Evolutionary conservation across 2,888 invertebrate species (phyloP).

Genomic region (Drosophila meridiana): DNA sequence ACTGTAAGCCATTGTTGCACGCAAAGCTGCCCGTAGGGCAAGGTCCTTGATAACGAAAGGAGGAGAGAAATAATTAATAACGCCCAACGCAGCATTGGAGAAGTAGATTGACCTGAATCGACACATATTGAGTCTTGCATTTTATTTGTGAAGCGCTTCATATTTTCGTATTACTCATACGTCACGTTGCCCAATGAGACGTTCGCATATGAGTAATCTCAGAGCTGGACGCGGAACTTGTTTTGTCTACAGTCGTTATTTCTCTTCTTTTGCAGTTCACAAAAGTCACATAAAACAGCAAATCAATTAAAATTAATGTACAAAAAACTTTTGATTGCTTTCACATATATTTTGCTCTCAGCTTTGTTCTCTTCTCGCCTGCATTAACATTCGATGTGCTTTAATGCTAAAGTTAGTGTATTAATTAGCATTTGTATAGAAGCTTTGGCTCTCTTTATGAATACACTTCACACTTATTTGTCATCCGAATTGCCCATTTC

Average conservation of each 20-base stretch:
- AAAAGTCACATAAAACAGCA: constrained; percentile 36
- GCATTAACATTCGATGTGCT: constrained; percentile 39
- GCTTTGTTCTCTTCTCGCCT: constrained; percentile 42
- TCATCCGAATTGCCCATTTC: constrained; percentile 31
- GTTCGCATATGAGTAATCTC: constrained; percentile 35
- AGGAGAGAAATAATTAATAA: constrained; percentile 43
- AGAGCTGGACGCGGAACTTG: constrained; percentile 34
- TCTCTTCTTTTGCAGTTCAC: constrained; percentile 26
- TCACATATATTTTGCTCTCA: constrained; percentile 8
- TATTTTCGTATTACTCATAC: constrained; percentile 32
- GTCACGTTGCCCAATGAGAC: constrained; percentile 22
- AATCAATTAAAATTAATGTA: constrained; percentile 74
- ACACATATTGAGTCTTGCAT: constrained; percentile 20
- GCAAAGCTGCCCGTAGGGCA: constrained; percentile 87
- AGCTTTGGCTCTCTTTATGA: background rate
- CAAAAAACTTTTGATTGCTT: constrained; percentile 56
- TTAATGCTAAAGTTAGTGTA: constrained; percentile 9
- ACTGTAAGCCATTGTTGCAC: constrained; percentile 86
- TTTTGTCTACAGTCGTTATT: constrained; percentile 4
- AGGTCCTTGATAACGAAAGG: constrained; percentile 81
- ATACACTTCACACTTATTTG: constrained; percentile 36
- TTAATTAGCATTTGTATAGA: constrained; percentile 47
- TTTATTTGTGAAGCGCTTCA: constrained; percentile 29
- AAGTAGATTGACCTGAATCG: constrained; percentile 42
- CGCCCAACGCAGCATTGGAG: constrained; percentile 18